These are phyloP conservation scores for Vanessa tameamea DNA, from an alignment of 1,140 invertebrate genomes.

Conservation along the genomic window DNA sequence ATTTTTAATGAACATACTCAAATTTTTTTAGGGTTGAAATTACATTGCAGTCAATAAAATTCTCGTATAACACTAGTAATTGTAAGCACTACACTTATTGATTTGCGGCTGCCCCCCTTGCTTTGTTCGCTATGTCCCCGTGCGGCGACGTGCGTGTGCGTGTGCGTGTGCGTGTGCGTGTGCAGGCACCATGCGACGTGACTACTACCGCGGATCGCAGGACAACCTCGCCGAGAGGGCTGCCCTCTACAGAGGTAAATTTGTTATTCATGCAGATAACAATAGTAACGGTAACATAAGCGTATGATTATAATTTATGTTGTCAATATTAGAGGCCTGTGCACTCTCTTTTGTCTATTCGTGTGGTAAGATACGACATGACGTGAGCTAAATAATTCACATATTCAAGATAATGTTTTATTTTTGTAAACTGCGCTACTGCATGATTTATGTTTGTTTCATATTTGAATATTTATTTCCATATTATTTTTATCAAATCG, in stretches of 20 bases:
- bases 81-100: constrained; percentile 16
- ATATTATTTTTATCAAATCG: too few relatives aligned
- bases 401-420: too few relatives aligned
- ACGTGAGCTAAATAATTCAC: too few relatives aligned
- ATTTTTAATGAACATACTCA: too few relatives aligned
- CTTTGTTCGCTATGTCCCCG: constrained; percentile 16
- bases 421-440: too few relatives aligned
- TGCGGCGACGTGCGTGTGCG: constrained; percentile 12
- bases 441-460: too few relatives aligned
- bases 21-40: neutral
- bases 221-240: constrained; percentile 88
- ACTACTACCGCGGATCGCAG: constrained; percentile 93
- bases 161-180: constrained; percentile 25
- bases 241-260: constrained; percentile 81
- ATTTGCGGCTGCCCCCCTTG: constrained; percentile 23
- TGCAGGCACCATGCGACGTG: constrained; percentile 86
- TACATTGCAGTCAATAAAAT: constrained; percentile 1
- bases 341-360: too few relatives aligned
- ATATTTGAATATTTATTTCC: too few relatives aligned
- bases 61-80: neutral
- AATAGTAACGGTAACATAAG: too few relatives aligned
- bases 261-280: neutral
- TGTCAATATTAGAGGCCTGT: too few relatives aligned
- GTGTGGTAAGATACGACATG: too few relatives aligned
- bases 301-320: too few relatives aligned